Conservation (phyloP, 2,797 vertebrate genomes). For the Anomalospiza imberbis region DNA sequence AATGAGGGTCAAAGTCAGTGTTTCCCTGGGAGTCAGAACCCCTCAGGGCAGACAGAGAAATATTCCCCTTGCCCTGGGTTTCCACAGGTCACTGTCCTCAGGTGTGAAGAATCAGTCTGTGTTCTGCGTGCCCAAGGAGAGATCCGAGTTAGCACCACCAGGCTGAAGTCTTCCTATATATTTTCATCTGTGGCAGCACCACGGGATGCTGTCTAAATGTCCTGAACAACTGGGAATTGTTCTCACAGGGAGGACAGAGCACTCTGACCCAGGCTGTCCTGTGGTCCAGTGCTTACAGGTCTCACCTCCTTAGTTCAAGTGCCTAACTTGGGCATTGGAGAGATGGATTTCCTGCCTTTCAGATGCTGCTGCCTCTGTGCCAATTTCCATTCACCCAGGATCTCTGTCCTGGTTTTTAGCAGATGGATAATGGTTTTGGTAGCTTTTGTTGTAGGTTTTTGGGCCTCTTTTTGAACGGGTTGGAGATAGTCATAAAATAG, state of each 20-base stretch:
- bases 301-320: accelerated
- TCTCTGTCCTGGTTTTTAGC: background rate
- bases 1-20: no score
- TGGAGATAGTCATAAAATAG: background rate
- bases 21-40: no score
- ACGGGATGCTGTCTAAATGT: background rate
- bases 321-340: background rate
- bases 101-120: background rate
- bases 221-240: background rate
- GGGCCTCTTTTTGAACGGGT: accelerated
- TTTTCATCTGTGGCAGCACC: background rate
- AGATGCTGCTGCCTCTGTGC: background rate
- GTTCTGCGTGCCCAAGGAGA: background rate
- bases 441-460: background rate
- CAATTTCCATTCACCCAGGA: background rate
- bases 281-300: accelerated
- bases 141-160: background rate
- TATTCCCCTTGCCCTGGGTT: no score
- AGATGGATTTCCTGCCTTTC: background rate
- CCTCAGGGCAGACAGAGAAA: no score
- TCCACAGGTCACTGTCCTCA: background rate
- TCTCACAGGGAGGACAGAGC: background rate
- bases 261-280: background rate
- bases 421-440: background rate
- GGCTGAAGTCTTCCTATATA: background rate